Conservation (phyloP, 2,888 invertebrate genomes). For the Dyspetes luteomarginatus region DNA sequence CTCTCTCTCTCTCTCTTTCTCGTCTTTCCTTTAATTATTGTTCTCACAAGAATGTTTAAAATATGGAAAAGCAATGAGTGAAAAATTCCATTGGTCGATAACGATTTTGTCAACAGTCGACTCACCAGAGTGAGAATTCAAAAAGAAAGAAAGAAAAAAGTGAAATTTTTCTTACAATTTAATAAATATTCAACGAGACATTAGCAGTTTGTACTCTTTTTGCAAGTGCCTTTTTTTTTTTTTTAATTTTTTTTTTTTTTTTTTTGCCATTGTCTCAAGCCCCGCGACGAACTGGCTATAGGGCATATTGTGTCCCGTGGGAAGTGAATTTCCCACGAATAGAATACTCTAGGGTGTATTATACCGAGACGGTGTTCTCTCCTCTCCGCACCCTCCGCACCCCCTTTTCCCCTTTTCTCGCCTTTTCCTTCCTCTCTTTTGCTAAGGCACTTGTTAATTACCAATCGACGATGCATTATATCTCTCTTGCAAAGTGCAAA, state of each 20-base stretch:
- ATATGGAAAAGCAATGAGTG: too few species aligned
- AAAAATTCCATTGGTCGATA: too few species aligned
- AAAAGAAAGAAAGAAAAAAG: too few species aligned
- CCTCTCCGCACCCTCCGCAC: conserved; percentile 17
- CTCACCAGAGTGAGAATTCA: too few species aligned
- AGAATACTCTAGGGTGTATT: conserved; percentile 39
- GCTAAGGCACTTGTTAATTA: conserved; percentile 60
- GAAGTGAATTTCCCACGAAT: conserved; percentile 67
- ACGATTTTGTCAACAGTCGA: too few species aligned
- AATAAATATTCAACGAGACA: too few species aligned
- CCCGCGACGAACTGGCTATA: conserved; percentile 50
- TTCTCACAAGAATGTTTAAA: too few species aligned
- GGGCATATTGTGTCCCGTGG: conserved; percentile 69
- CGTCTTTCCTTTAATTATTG: too few species aligned
- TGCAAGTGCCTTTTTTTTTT: too few species aligned
- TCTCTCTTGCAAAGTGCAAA: conserved; percentile 35
- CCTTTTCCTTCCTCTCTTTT: conserved; percentile 13
- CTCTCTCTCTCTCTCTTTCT: conserved; percentile 38
- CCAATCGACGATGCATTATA: conserved; percentile 62
- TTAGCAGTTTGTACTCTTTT: conserved; percentile 11
- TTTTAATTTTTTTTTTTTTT: too few species aligned
- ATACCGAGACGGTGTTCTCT: conserved; percentile 39
- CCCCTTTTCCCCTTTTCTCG: conserved; percentile 4
- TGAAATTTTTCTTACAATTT: too few species aligned
- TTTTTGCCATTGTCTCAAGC: conserved; percentile 63